Conservation (phyloP, 2,888 invertebrate species). For the Rhimphoctona megacephalus region DNA sequence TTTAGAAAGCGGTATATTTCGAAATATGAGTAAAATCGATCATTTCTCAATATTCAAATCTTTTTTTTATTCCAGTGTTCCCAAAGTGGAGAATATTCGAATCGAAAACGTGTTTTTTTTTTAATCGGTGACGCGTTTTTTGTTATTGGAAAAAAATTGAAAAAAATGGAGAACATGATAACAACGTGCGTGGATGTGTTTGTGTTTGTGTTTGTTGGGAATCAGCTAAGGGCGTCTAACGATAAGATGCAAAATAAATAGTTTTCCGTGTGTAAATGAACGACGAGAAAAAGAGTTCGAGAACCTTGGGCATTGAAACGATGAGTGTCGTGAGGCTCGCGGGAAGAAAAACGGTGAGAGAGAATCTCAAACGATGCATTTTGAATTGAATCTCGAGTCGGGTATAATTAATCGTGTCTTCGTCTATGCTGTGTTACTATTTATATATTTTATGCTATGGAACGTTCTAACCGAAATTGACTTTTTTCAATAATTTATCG, state of each 20-base stretch:
- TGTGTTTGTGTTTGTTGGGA: not conserved
- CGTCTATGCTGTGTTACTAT: not conserved
- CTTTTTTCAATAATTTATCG: not conserved
- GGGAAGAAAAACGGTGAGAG: not conserved
- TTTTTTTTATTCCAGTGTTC: not conserved
- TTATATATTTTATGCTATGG: not conserved
- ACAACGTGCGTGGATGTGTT: not conserved
- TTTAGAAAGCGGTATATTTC: not conserved
- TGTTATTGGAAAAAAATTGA: not conserved
- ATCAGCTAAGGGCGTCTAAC: not conserved
- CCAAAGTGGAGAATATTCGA: not conserved
- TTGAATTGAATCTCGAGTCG: slow-evolving; percentile 27
- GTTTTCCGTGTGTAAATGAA: not conserved
- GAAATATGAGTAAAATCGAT: not conserved
- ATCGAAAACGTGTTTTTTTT: not conserved
- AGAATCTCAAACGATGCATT: slow-evolving; percentile 46
- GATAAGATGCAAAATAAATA: not conserved
- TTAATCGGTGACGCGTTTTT: not conserved
- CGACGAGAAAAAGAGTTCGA: slow-evolving; percentile 10
- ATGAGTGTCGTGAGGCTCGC: slow-evolving; percentile 9
- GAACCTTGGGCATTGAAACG: slow-evolving; percentile 47
- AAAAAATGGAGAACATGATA: not conserved
- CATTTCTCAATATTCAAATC: not conserved
- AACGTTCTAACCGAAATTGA: not conserved
- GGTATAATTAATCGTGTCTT: slow-evolving; percentile 45